Evolutionary conservation across 2,888 invertebrate species (phyloP), one percentile per base, ranked within the genome.

Genomic region (Synanthedon myopaeformis): DNA sequence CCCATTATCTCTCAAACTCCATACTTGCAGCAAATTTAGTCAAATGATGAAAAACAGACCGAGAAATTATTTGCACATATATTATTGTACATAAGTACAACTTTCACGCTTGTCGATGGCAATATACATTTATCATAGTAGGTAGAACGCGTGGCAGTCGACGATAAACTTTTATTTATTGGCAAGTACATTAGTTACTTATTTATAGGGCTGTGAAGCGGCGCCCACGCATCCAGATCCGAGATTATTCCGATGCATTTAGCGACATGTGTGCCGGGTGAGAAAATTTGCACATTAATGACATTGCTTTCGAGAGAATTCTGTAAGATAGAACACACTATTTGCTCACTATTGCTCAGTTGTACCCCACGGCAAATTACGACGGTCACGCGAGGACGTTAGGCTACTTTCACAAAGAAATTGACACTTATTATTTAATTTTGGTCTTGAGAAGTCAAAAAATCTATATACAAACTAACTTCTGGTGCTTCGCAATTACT

Each of bases 291-390:
- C 45, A 45, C 45, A 14, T 45, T 45, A 45, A 45, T 4, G 45
- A 45, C 14, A 45, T 8, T 45, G 45, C 45, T 45, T 45, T 13
- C 13, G 45, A 45, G 14, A 45, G 14, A 13, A 14, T 45, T 45
- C 14, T 45, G 45, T 14, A 45, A 45, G n/a, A 35, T 35, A 13
- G 45, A 45, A 45, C 45, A 13, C 45, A 12, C 45, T 35, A 35
- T 35, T n/a, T n/a, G n/a, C n/a, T 17, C 17, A 17, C 17, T 2
- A 2, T 35, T 35, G 35, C 10, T 35, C 10, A 35, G 57, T 54
- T 50, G 62, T 57, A 49, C 57, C 55, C 57, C 62, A 50, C 62
- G 54, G 60, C 57, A 57, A 54, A 55, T 56, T 56, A 55, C 49
- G 45, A 19, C 23, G 17, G 42, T 28, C 49, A 51, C 60, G 59